Conservation (phyloP, 2,113 vertebrate species). For the Melanotaenia duboulayi region DNA sequence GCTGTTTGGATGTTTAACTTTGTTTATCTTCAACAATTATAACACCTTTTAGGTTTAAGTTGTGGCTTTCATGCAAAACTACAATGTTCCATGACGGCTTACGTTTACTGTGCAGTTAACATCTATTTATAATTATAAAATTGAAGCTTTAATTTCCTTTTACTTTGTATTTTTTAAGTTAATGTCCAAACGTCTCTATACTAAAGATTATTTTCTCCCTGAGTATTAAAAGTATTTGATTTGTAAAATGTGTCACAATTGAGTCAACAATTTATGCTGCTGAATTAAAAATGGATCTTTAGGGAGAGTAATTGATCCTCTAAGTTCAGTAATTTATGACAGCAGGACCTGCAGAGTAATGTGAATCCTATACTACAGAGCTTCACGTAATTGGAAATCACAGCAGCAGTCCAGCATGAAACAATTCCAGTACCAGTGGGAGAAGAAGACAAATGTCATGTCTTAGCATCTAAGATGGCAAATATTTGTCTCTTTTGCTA, state of each 20-base stretch:
- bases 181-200: neutral
- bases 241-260: slow-evolving; percentile 1
- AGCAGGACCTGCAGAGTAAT: slow-evolving; percentile 28
- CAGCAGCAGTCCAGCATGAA: slow-evolving; percentile 27
- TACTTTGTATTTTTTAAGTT: neutral
- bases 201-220: neutral
- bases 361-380: slow-evolving; percentile 43
- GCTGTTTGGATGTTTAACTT: too few species aligned
- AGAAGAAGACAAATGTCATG: slow-evolving; percentile 35
- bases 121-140: too few species aligned
- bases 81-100: too few species aligned
- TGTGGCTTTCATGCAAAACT: too few species aligned
- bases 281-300: slow-evolving; percentile 23
- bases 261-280: slow-evolving; percentile 22
- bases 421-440: slow-evolving; percentile 30
- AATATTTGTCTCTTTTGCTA: slow-evolving; percentile 49
- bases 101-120: too few species aligned
- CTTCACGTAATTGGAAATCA: slow-evolving; percentile 56
- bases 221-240: neutral
- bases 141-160: too few species aligned
- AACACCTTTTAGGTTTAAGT: too few species aligned
- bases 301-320: slow-evolving; percentile 31
- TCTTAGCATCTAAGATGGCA: slow-evolving; percentile 17
- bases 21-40: too few species aligned
- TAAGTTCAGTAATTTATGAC: slow-evolving; percentile 35